Evolutionary conservation across 2,797 vertebrate genomes (phyloP).

Genomic region (Rhincodon typus): DNA sequence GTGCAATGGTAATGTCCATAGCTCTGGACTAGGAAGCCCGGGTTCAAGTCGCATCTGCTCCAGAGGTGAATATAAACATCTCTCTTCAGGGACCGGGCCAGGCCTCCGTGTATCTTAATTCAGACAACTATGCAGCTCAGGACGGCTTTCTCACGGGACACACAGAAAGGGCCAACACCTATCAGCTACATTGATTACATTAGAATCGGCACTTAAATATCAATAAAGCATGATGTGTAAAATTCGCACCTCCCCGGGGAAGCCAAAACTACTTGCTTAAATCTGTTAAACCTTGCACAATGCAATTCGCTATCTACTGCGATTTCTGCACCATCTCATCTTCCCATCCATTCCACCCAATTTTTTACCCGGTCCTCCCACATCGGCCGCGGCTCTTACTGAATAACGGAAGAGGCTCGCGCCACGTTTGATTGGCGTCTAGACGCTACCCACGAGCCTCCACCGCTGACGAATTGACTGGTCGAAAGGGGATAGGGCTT

Average conservation of each 20-base stretch:
- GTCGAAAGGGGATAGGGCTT: neutral
- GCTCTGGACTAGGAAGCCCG: no score
- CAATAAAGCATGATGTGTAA: neutral
- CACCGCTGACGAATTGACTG: neutral
- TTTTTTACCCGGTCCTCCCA: neutral
- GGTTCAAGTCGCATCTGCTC: no score
- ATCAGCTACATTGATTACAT: neutral
- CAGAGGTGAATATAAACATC: no score
- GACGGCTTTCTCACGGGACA: neutral
- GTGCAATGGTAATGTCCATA: no score
- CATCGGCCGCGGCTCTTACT: neutral
- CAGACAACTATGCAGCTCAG: no score
- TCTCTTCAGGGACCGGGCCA: neutral
- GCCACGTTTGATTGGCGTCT: neutral
- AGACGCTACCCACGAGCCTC: no score
- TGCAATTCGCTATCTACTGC: neutral
- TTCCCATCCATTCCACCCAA: neutral
- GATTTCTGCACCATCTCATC: neutral
- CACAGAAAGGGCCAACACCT: constrained; percentile 3
- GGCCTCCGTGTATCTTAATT: neutral
- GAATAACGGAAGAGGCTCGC: neutral
- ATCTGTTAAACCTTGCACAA: neutral
- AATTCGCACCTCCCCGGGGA: neutral
- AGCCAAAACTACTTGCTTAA: neutral
- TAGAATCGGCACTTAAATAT: neutral